phyloP scores from a whole-genome alignment of 2,797 vertebrate species.

The Platyrinchus mystaceus region DNA sequence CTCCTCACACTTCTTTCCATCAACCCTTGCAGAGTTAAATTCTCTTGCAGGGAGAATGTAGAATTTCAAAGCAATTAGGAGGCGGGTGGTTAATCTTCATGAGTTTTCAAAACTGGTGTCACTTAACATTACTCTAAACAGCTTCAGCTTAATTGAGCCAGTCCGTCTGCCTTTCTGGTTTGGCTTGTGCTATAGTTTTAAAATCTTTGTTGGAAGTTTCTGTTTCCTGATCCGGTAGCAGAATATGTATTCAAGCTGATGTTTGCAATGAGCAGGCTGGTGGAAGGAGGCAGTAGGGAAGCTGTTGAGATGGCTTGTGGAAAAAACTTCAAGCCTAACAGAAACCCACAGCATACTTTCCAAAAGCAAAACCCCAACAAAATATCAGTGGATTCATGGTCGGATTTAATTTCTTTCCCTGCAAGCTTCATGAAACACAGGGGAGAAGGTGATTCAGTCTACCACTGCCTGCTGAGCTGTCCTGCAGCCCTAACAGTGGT shows the following conservation, averaged over 20 bases:
- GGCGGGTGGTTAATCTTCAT: not conserved
- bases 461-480: not conserved
- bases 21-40: not conserved
- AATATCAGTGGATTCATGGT: not conserved
- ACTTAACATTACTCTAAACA: not conserved
- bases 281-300: not conserved
- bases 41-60: not conserved
- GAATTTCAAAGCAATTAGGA: not conserved
- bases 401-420: not conserved
- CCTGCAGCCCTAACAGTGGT: not conserved
- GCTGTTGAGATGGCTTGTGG: not conserved
- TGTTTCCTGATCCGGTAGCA: not conserved
- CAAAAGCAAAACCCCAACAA: not conserved
- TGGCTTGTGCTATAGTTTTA: not conserved
- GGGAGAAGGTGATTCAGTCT: not conserved
- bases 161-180: not conserved
- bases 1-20: not conserved
- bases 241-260: not conserved
- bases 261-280: not conserved
- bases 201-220: not conserved
- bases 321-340: not conserved
- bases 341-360: slow-evolving; percentile 9
- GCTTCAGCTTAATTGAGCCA: not conserved
- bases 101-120: not conserved
- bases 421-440: not conserved